Base-by-base conservation (phyloP, 2,113 vertebrate species). In the Melanocharis versteri region DNA sequence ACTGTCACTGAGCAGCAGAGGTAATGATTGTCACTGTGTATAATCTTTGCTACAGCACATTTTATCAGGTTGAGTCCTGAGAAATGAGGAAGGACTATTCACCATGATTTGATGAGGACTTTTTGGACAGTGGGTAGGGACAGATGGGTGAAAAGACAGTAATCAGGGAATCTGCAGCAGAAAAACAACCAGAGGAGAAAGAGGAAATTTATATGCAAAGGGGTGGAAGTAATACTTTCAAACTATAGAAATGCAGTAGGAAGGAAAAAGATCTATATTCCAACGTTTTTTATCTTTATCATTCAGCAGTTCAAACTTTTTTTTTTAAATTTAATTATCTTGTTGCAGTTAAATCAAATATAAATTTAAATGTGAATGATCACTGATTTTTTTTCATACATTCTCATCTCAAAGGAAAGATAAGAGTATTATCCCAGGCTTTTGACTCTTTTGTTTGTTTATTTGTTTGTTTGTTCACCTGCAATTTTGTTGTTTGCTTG, bases 11-110 rank as follows among this genome's bases (percentile, higher is more conserved):
- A 61, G 37, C 28, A 83, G 21, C 42, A 65, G 54, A 90, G 21
- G 15, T 42, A 28, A 35, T 0, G 3, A 71, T 7, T 50, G 11
- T 6, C 5, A 0, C 53, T 40, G 21, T 11, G 4, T 53, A 7
- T 31, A 47, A 23, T 60, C 33, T 48, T 58, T 94, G 30, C 20
- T 35, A 22, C 24, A 45, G 10, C 26, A 61, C 15, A 65, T 80
- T 91, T 92, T 77, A 65, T 77, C 39, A 42, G 28, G 23, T 53
- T 92, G 77, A 94, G 88, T 83, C 54, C 66, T 69, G 18, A 66
- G 42, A 93, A 88, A 83, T 14, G 39, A 72, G 21, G 33, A 85
- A 92, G 37, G 21, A 70, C 21, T 70, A 58, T 33, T 80, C 48
- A 72, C 37, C 12, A 33, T 50, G 42, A 83, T 83, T 88, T 77